Percentiles rank a stretch among this genome's conserved stretches.
Conservation (phyloP, 1,140 invertebrate genomes). For the Myzus persicae region DNA sequence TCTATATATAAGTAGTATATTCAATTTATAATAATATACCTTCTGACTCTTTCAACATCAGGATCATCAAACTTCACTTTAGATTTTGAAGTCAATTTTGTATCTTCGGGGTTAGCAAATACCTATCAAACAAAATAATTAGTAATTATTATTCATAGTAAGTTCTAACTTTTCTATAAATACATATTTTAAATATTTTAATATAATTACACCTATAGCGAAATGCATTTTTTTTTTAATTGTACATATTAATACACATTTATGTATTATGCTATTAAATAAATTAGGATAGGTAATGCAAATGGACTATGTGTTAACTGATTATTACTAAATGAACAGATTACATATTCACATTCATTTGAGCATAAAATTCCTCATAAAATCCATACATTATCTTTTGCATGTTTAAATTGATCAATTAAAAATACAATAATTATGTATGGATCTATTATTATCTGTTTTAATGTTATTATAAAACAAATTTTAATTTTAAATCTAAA, state of each 20-base stretch:
- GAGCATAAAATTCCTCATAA: not conserved
- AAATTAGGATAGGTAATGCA: not conserved
- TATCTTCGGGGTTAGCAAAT: slow-evolving; percentile 71
- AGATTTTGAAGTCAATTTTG: slow-evolving; percentile 63
- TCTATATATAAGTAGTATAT: not conserved
- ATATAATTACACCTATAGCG: not conserved
- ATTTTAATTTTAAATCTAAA: no score
- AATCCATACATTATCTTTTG: not conserved
- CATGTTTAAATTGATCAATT: not conserved
- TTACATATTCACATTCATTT: not conserved
- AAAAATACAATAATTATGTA: not conserved
- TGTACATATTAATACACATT: not conserved
- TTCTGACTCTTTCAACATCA: slow-evolving; percentile 69
- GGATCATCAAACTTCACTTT: slow-evolving; percentile 68
- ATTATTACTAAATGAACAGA: not conserved
- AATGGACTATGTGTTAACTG: not conserved
- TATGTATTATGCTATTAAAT: not conserved
- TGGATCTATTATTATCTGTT: no score
- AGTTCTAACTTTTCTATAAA: not conserved
- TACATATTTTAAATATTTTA: not conserved
- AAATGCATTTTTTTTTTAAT: not conserved
- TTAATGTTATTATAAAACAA: no score
- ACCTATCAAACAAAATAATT: slow-evolving; percentile 65
- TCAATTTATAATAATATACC: slow-evolving; percentile 61
- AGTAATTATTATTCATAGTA: not conserved